phyloP scores from a whole-genome alignment of 1,140 invertebrate species.

The Drosophila ambigua region DNA sequence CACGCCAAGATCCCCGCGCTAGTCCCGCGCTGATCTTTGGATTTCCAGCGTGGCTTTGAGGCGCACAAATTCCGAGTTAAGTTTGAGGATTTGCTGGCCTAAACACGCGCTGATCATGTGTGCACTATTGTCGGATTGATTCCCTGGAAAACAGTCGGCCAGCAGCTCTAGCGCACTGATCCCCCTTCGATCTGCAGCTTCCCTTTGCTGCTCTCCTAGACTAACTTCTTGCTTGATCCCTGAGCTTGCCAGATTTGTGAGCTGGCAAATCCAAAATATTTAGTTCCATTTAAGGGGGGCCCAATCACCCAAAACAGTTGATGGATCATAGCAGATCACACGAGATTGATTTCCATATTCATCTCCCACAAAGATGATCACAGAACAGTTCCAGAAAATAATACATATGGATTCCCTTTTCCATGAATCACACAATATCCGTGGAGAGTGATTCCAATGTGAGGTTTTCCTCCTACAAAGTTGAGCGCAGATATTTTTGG shows the following conservation, averaged over 20 bases:
- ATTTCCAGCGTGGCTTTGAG: slow-evolving; percentile 58
- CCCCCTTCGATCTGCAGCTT: slow-evolving; percentile 30
- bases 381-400: too few relatives aligned
- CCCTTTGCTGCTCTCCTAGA: slow-evolving; percentile 23
- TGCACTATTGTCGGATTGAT: slow-evolving; percentile 22
- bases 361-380: too few relatives aligned
- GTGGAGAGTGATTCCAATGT: slow-evolving; percentile 4
- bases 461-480: neutral
- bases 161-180: slow-evolving; percentile 16
- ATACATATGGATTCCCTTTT: too few relatives aligned
- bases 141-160: slow-evolving; percentile 21
- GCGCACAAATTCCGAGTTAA: slow-evolving; percentile 74
- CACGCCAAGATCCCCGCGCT: slow-evolving; percentile 28
- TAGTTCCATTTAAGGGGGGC: slow-evolving; percentile 50
- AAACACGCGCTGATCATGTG: slow-evolving; percentile 69
- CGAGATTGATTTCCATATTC: neutral
- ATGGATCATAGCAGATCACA: slow-evolving; percentile 1
- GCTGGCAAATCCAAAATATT: slow-evolving; percentile 68
- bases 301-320: slow-evolving; percentile 48
- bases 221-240: slow-evolving; percentile 55
- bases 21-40: slow-evolving; percentile 70
- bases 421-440: too few relatives aligned
- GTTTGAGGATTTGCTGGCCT: slow-evolving; percentile 70
- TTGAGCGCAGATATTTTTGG: slow-evolving; percentile 9
- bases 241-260: slow-evolving; percentile 26